phyloP scores from a whole-genome alignment of 2,113 vertebrate species.

The Nothobranchius furzeri region DNA sequence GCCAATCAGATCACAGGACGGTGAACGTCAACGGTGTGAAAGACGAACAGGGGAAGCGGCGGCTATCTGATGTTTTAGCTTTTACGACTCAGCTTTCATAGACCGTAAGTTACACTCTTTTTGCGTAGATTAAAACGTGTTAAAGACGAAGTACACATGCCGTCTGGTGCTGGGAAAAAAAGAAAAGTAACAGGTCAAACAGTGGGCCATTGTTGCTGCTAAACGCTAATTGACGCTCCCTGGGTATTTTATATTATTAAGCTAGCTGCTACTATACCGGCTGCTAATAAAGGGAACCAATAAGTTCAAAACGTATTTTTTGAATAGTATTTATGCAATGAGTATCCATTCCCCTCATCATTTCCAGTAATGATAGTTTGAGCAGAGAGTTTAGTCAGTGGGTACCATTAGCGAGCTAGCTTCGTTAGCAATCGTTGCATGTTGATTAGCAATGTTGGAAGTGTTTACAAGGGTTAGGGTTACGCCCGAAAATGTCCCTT shows the following conservation, averaged over 20 bases:
- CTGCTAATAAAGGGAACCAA: not conserved
- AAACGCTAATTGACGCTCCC: constrained; percentile 6
- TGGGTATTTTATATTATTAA: not conserved
- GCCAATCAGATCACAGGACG: constrained; percentile 60
- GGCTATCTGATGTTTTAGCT: accelerated
- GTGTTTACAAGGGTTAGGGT: no score
- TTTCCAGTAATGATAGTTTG: no score
- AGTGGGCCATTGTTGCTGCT: not conserved
- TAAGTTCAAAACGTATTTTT: not conserved
- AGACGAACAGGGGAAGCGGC: constrained; percentile 57
- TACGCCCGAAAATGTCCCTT: no score
- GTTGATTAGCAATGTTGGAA: not conserved
- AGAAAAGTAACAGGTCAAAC: constrained; percentile 33
- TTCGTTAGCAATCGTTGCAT: not conserved
- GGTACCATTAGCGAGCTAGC: not conserved
- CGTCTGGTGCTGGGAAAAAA: no score
- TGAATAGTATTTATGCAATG: not conserved
- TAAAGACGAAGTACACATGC: accelerated
- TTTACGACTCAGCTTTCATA: accelerated
- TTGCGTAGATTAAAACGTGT: accelerated
- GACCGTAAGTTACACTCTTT: constrained; percentile 19
- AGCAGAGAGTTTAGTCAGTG: not conserved
- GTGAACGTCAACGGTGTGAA: constrained; percentile 47
- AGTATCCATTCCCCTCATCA: not conserved
- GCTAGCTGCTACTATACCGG: not conserved